A percentile compares a stretch with the other conserved stretches of the same genome.
Conservation (phyloP, 2,113 vertebrate genomes). For the Chrysemys picta region DNA sequence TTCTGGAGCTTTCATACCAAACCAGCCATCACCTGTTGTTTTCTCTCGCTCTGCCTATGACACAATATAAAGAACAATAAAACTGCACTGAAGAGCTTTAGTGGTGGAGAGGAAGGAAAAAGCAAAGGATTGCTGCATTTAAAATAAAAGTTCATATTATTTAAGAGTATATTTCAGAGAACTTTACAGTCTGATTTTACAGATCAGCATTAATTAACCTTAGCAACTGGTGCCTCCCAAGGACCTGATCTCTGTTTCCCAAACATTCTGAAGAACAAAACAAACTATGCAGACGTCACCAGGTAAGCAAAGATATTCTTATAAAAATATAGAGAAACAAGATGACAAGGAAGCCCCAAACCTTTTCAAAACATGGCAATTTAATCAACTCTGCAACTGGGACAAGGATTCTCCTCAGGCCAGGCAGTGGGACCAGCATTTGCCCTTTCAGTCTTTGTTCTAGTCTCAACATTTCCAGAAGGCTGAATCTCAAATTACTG, state of each 20-base stretch:
- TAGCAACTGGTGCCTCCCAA: background rate
- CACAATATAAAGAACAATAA: slow-evolving; percentile 36
- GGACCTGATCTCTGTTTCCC: background rate
- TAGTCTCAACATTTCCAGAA: background rate
- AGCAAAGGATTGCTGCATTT: background rate
- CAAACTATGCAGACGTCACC: background rate
- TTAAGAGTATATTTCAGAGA: background rate
- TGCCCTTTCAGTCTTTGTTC: background rate
- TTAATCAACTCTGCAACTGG: background rate
- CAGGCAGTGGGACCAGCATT: background rate
- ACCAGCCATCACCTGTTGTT: slow-evolving; percentile 92
- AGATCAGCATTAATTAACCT: background rate
- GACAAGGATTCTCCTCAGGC: background rate
- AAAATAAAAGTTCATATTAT: background rate
- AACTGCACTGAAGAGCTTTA: background rate
- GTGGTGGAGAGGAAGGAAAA: background rate
- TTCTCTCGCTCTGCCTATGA: slow-evolving; percentile 88
- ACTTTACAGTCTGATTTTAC: background rate
- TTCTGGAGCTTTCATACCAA: slow-evolving; percentile 97
- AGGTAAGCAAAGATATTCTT: background rate
- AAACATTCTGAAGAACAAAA: background rate
- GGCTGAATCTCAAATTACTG: background rate
- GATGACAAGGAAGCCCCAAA: background rate
- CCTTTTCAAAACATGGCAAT: background rate
- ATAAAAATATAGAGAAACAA: background rate